Percentiles rank a stretch among this genome's conserved stretches.
Evolutionary conservation across 2,888 invertebrate genomes (phyloP).

Genomic region (Mongoloraphidia duomilia): DNA sequence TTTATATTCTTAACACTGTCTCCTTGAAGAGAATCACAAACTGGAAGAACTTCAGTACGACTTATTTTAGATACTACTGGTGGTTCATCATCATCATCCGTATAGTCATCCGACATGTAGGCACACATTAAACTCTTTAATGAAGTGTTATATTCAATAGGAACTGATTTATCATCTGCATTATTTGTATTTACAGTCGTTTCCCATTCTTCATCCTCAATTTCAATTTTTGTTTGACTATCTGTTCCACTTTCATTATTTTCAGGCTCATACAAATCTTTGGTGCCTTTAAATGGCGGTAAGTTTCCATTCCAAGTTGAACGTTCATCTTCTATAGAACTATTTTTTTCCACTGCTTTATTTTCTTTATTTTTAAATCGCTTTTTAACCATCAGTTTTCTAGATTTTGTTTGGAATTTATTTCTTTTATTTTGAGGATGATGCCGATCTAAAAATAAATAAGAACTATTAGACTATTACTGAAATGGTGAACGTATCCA

Average conservation of each 20-base stretch:
- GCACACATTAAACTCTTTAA: conserved; percentile 40
- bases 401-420: no score
- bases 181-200: conserved; percentile 10
- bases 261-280: conserved; percentile 17
- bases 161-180: background rate
- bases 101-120: conserved; percentile 40
- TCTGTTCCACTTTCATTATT: background rate
- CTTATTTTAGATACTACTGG: conserved; percentile 4
- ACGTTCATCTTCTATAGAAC: conserved; percentile 24
- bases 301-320: conserved; percentile 27
- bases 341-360: no score
- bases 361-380: no score
- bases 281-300: conserved; percentile 27
- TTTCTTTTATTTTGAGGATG: no score
- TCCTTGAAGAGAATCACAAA: no score
- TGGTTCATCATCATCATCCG: conserved; percentile 17
- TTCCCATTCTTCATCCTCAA: conserved; percentile 26
- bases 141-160: conserved; percentile 33
- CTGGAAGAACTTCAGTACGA: conserved; percentile 6
- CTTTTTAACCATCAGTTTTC: no score
- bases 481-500: no score
- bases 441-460: no score
- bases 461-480: no score
- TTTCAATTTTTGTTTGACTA: conserved; percentile 11
- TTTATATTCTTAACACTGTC: no score